phyloP scores from a whole-genome alignment of 1,140 invertebrate genomes.

The Campoletis sonorensis region DNA sequence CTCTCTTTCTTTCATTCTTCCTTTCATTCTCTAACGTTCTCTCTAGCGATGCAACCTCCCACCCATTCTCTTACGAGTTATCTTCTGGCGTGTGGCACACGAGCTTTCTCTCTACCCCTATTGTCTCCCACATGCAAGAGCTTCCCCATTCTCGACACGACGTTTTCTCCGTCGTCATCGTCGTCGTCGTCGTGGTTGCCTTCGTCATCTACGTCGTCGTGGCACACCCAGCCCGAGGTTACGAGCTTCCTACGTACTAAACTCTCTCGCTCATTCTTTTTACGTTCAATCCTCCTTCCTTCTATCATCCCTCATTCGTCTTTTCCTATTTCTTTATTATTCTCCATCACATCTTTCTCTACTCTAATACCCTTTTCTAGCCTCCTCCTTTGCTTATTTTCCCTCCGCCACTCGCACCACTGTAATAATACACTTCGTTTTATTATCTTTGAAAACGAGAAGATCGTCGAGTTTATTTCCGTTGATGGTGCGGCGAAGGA shows the following conservation, averaged over 20 bases:
- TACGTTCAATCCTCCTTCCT: neutral
- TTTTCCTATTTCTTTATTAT: neutral
- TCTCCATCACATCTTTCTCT: slow-evolving; percentile 1
- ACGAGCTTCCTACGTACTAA: neutral
- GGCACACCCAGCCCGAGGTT: slow-evolving; percentile 16
- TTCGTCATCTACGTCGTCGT: slow-evolving; percentile 13
- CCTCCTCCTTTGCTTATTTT: neutral
- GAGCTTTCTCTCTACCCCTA: slow-evolving; percentile 47
- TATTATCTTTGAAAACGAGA: neutral
- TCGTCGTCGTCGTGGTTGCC: neutral
- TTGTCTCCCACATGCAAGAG: slow-evolving; percentile 27
- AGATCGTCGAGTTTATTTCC: slow-evolving; percentile 16
- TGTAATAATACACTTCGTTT: slow-evolving; percentile 33
- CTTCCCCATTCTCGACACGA: slow-evolving; percentile 25
- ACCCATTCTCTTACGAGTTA: slow-evolving; percentile 42
- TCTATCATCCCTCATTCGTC: neutral
- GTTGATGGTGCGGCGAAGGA: neutral
- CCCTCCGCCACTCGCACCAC: neutral
- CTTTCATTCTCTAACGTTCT: slow-evolving; percentile 6
- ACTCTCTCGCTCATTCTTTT: neutral
- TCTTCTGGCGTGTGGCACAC: slow-evolving; percentile 36
- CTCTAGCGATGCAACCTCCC: neutral
- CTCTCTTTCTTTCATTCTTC: neutral
- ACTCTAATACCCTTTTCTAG: neutral
- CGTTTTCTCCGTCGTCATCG: slow-evolving; percentile 5